These are phyloP conservation scores for Vanessa tameamea DNA, from an alignment of 1,140 invertebrate genomes.

Conservation along the genomic window DNA sequence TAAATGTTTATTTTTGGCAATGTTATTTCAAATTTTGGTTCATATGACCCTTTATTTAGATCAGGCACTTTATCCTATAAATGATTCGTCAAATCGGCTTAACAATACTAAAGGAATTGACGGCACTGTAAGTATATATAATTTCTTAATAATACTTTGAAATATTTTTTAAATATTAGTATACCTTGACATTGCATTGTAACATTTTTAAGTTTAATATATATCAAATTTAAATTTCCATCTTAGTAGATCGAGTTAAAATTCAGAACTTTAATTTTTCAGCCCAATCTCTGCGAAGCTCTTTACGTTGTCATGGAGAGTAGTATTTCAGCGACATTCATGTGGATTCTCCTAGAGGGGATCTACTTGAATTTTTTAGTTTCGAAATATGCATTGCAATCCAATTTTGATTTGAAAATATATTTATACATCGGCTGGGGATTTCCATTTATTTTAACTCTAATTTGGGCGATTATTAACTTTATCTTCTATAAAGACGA, in stretches of 20 bases:
- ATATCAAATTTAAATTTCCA: too few relatives aligned
- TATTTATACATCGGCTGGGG: slow-evolving; percentile 86
- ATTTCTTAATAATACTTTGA: too few relatives aligned
- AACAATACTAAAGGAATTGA: slow-evolving; percentile 6
- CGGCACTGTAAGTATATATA: slow-evolving; percentile 2
- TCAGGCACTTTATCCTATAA: neutral
- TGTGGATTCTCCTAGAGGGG: slow-evolving; percentile 82
- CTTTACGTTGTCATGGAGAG: slow-evolving; percentile 7
- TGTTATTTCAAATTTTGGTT: neutral
- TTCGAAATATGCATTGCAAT: slow-evolving; percentile 10
- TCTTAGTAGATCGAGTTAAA: too few relatives aligned
- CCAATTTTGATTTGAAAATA: slow-evolving; percentile 15
- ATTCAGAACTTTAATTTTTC: neutral
- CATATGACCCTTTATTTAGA: neutral
- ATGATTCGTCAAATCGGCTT: neutral
- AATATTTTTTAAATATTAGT: neutral
- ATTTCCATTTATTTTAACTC: slow-evolving; percentile 86
- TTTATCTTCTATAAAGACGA: slow-evolving; percentile 21
- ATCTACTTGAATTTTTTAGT: slow-evolving; percentile 59
- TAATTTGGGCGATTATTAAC: slow-evolving; percentile 86
- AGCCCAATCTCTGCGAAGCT: slow-evolving; percentile 10
- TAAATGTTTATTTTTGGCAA: neutral
- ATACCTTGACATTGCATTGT: too few relatives aligned
- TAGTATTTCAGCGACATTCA: neutral
- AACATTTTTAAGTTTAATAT: too few relatives aligned